Evolutionary conservation across 2,797 vertebrate species (phyloP), one percentile per base, ranked within the genome.

Genomic region (Channallabes apus): DNA sequence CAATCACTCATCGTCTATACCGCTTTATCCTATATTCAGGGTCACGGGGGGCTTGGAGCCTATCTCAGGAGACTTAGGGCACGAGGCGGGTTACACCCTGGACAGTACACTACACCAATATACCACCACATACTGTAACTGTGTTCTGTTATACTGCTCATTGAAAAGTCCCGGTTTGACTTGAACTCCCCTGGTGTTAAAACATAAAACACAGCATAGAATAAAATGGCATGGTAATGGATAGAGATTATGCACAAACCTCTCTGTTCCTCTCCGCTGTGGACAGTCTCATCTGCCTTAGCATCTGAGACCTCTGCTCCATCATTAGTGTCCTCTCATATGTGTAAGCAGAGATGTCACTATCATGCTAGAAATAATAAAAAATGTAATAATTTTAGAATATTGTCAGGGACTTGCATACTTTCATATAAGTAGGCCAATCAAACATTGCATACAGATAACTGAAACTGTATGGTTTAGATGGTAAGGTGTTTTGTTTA

Each of bases 251-350:
- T 32, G 14, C 80, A 71, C 93, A 58, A 91, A 99, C 98, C 95
- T 99, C 98, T 90, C 97, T 94, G 86, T 99, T 96, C 87, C 96
- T 94, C 88, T 99, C 98, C 0, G 97, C 96, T 92, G 96, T 97
- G 77, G 98, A 99, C 86, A 99, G 93, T 86, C 98, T 96, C 97
- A 99, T 99, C 89, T 99, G 98, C 86, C 96, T 96, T 90, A 99
- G 91, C 98, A 99, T 99, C 92, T 99, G 98, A 82, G 98, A 99
- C 88, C 98, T 96, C 93, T 99, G 98, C 89, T 99, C 98, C 98
- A 99, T 99, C 98, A 99, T 99, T 89, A 99, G 90, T 1, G 98
- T 99, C 59, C 98, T 94, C 93, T 99, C 98, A 0, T 99, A 99
- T 1, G 98, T 99, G 89, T 99, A 99, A 0, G 98, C 98, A 2